Conservation (phyloP, 2,113 vertebrate species). For the Dolichotis patagonum region DNA sequence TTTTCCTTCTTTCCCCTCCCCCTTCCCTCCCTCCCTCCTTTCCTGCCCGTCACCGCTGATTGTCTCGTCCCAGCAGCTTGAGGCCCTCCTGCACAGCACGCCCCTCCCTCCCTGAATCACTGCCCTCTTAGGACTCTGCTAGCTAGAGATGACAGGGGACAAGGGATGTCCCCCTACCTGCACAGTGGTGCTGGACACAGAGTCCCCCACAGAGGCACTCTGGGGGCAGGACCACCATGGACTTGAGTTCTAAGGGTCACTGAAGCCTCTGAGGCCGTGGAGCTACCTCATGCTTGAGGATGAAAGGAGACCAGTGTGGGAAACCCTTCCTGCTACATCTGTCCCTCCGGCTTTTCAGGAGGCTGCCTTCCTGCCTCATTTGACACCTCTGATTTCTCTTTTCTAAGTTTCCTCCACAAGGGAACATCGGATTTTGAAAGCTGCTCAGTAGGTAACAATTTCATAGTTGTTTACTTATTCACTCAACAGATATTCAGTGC, state of each 20-base stretch:
- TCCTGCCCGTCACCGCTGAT: not conserved
- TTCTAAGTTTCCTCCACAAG: not conserved
- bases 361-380: constrained; percentile 69
- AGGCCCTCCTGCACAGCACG: not conserved
- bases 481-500: not conserved
- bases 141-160: not conserved
- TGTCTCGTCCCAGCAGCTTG: not conserved
- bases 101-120: not conserved
- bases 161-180: not conserved
- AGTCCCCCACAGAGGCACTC: constrained; percentile 31
- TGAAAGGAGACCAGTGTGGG: not conserved
- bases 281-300: constrained; percentile 23
- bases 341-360: constrained; percentile 45
- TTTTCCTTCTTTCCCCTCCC: not conserved
- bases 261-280: constrained; percentile 68
- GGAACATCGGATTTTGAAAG: not conserved
- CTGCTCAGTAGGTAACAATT: not conserved
- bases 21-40: too few relatives aligned
- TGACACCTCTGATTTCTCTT: constrained; percentile 51
- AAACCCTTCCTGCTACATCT: constrained; percentile 52
- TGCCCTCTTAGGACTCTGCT: not conserved
- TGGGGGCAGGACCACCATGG: constrained; percentile 36
- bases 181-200: not conserved
- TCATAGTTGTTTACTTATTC: not conserved
- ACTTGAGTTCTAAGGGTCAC: constrained; percentile 68